These are phyloP conservation scores for Cotesia glomerata DNA, from an alignment of 1,140 invertebrate species.

Conservation along the genomic window DNA sequence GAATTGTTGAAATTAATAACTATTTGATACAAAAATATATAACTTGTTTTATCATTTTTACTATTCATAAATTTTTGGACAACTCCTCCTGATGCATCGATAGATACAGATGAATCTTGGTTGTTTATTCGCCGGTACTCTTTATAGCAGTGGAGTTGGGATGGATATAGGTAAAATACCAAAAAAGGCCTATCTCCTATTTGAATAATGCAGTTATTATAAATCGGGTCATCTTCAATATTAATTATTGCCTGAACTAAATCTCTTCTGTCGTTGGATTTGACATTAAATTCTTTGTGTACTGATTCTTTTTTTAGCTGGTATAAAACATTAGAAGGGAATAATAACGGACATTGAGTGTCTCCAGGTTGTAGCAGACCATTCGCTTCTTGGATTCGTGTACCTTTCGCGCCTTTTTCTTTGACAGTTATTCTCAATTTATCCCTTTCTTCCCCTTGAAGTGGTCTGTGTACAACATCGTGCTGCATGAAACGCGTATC, in stretches of 20 bases:
- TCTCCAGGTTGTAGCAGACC: background rate
- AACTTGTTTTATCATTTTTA: background rate
- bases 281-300: background rate
- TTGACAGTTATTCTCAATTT: background rate
- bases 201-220: background rate
- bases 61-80: background rate
- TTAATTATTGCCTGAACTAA: background rate
- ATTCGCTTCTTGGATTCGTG: background rate
- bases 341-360: background rate
- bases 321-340: background rate
- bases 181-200: background rate
- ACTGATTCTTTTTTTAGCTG: background rate
- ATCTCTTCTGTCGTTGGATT: background rate
- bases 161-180: background rate
- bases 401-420: background rate
- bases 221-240: background rate
- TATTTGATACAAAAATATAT: background rate
- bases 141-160: background rate
- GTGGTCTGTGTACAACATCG: background rate
- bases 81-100: background rate
- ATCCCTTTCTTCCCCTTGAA: background rate
- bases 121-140: background rate
- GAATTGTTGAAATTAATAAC: background rate
- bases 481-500: background rate
- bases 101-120: background rate